Percentiles rank a stretch among this genome's conserved stretches.
phyloP scores from a whole-genome alignment of 2,113 vertebrate species.

The Nerophis lumbriciformis region DNA sequence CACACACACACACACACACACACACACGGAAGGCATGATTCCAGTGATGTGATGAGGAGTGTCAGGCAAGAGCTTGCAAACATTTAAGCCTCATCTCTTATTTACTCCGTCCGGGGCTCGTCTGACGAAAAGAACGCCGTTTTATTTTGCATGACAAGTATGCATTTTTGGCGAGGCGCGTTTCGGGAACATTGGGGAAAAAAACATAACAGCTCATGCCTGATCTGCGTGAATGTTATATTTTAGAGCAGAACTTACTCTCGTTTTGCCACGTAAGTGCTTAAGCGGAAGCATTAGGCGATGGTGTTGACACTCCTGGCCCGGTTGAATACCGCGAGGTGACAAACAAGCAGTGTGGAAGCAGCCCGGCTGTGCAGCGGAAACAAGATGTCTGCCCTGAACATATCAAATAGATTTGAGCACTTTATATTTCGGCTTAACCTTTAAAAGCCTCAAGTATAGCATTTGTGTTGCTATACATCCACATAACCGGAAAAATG shows the following conservation, averaged over 20 bases:
- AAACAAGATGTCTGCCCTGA: constrained; percentile 13
- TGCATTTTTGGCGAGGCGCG: constrained; percentile 74
- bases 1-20: constrained; percentile 17
- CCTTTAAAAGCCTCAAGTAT: neutral
- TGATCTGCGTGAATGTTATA: constrained; percentile 53
- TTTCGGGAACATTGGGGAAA: constrained; percentile 40
- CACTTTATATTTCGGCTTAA: neutral
- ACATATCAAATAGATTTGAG: constrained; percentile 11
- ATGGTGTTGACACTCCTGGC: constrained; percentile 46
- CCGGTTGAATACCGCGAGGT: constrained; percentile 6
- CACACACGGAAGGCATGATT: constrained; percentile 25
- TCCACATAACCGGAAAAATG: too few relatives aligned
- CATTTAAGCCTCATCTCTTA: constrained; percentile 76
- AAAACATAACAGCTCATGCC: constrained; percentile 26
- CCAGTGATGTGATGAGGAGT: constrained; percentile 73
- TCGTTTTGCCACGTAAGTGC: constrained; percentile 35
- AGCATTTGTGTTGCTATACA: too few relatives aligned
- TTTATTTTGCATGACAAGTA: constrained; percentile 82
- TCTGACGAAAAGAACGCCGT: constrained; percentile 65
- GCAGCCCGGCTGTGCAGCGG: neutral
- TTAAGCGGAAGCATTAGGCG: constrained; percentile 25
- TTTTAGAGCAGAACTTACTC: constrained; percentile 41
- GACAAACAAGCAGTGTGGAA: constrained; percentile 16
- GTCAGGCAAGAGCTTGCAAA: constrained; percentile 74
- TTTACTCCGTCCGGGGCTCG: constrained; percentile 74